These are phyloP conservation scores for Nymphalis urticae DNA, from an alignment of 2,888 invertebrate species.

Conservation along the genomic window DNA sequence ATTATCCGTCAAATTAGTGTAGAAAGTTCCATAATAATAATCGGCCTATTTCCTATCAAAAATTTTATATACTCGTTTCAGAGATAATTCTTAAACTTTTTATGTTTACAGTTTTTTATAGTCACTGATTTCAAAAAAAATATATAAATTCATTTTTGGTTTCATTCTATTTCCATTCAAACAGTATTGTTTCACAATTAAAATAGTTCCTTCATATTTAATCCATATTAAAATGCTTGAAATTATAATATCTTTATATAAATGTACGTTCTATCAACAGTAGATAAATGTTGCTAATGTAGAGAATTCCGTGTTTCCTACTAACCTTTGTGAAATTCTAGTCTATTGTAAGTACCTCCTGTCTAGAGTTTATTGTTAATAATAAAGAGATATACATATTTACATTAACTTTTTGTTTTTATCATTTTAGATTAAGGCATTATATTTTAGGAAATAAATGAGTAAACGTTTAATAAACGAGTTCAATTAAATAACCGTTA, in stretches of 20 bases:
- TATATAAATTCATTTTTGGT: neutral
- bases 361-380: conserved; percentile 78
- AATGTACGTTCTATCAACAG: neutral
- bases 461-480: no score
- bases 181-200: conserved; percentile 15
- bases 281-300: conserved; percentile 21
- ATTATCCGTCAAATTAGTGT: conserved; percentile 31
- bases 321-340: conserved; percentile 52
- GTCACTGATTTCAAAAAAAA: neutral
- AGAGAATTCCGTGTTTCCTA: conserved; percentile 41
- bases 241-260: conserved; percentile 1
- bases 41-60: conserved; percentile 30
- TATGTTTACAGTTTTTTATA: neutral
- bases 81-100: neutral
- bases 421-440: conserved; percentile 18
- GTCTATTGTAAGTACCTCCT: conserved; percentile 67
- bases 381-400: conserved; percentile 79
- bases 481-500: no score
- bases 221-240: neutral
- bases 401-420: conserved; percentile 38
- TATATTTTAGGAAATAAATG: no score
- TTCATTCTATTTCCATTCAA: neutral
- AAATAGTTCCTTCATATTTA: neutral
- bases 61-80: conserved; percentile 6
- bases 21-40: conserved; percentile 9